Conservation (phyloP, 2,888 invertebrate species). For the Platycheirus albimanus region DNA sequence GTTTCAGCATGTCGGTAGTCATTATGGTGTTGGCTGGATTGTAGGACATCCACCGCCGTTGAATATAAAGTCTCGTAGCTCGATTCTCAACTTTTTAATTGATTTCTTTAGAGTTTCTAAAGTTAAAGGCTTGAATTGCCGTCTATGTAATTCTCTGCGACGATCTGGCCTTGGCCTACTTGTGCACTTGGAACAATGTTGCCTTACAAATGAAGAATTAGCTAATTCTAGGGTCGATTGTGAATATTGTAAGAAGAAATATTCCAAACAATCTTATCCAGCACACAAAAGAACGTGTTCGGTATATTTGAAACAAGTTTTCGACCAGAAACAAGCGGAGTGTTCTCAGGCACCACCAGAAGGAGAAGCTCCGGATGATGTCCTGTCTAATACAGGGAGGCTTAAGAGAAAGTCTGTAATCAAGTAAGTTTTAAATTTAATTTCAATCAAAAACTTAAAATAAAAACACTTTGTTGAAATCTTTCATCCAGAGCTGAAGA, state of each 20-base stretch:
- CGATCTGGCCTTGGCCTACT: conserved; percentile 79
- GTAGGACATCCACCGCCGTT: conserved; percentile 73
- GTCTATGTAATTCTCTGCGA: conserved; percentile 77
- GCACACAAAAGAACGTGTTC: conserved; percentile 77
- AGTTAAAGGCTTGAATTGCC: conserved; percentile 77
- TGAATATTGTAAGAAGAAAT: conserved; percentile 76
- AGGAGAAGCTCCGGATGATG: conserved; percentile 20
- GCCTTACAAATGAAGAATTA: conserved; percentile 69
- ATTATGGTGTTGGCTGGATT: conserved; percentile 81
- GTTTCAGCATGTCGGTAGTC: conserved; percentile 77
- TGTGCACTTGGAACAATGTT: conserved; percentile 79
- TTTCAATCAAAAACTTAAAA: no score
- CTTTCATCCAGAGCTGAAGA: conserved; percentile 78
- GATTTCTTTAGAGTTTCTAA: conserved; percentile 75
- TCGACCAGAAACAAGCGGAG: not conserved
- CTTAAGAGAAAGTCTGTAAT: conserved; percentile 79
- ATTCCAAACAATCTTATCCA: conserved; percentile 70
- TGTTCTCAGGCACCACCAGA: not conserved
- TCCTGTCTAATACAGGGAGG: conserved; percentile 77
- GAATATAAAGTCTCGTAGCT: conserved; percentile 75
- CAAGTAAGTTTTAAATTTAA: conserved; percentile 75
- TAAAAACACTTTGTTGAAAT: conserved; percentile 12
- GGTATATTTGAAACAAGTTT: conserved; percentile 38
- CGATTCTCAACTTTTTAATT: conserved; percentile 75
- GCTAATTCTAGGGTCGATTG: conserved; percentile 76